phyloP scores from a whole-genome alignment of 2,797 vertebrate species.

The Aythya fuligula region DNA sequence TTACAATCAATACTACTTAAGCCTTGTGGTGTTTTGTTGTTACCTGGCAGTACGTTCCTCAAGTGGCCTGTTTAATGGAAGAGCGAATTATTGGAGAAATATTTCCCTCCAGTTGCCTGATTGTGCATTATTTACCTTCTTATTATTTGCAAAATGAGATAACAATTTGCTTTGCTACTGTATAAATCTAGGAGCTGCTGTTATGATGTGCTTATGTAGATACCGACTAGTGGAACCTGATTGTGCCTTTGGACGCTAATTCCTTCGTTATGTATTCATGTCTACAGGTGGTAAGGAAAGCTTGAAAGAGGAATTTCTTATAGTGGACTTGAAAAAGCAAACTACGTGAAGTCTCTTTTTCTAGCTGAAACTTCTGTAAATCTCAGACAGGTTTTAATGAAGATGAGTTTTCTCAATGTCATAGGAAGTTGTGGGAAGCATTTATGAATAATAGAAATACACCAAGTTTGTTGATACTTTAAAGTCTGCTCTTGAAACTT shows the following conservation, averaged over 20 bases:
- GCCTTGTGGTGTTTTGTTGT: background rate
- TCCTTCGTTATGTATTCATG: background rate
- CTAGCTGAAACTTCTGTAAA: background rate
- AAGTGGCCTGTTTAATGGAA: background rate
- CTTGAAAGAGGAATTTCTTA: background rate
- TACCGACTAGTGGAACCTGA: background rate
- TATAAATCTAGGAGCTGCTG: slow-evolving; percentile 14
- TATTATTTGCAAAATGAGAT: background rate
- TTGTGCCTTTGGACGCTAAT: slow-evolving; percentile 10
- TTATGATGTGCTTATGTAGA: background rate
- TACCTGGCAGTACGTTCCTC: background rate
- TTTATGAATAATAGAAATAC: background rate
- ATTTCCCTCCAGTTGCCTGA: background rate
- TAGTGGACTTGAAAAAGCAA: background rate
- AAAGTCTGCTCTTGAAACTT: background rate
- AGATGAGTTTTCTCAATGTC: background rate
- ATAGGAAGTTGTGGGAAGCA: background rate
- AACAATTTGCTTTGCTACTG: background rate
- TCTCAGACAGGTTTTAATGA: background rate
- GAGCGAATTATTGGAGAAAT: background rate
- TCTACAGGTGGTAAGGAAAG: background rate
- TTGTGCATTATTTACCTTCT: rapidly evolving
- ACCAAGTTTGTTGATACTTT: background rate
- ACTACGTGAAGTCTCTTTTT: background rate
- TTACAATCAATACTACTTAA: background rate